These are phyloP conservation scores for Hetaerina titia DNA, from an alignment of 2,888 invertebrate genomes.

Conservation along the genomic window DNA sequence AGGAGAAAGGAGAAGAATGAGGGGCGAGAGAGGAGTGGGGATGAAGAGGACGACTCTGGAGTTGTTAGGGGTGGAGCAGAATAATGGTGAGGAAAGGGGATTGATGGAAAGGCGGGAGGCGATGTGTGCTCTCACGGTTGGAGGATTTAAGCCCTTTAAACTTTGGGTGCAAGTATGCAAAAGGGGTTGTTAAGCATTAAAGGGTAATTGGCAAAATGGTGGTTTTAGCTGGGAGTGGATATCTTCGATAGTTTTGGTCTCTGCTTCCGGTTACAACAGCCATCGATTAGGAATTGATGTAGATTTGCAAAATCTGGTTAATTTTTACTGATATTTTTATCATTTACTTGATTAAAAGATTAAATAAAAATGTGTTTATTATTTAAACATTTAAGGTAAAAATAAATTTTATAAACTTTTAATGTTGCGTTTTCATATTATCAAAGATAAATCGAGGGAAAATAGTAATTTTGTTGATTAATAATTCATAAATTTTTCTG, in stretches of 20 bases:
- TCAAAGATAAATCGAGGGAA: too few species aligned
- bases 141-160: slow-evolving; percentile 33
- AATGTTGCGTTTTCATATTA: too few species aligned
- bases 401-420: too few species aligned
- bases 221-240: background rate
- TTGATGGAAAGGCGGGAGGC: background rate
- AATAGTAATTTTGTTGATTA: too few species aligned
- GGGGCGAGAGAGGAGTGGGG: background rate
- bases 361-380: too few species aligned
- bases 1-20: background rate
- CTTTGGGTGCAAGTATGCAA: background rate
- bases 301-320: too few species aligned
- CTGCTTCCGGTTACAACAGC: background rate
- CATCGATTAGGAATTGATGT: too few species aligned
- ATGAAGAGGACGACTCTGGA: background rate
- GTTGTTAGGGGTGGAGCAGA: background rate
- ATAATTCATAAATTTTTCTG: too few species aligned
- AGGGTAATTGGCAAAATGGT: background rate
- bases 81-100: background rate
- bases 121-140: background rate
- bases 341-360: too few species aligned
- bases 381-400: too few species aligned
- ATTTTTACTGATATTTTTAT: too few species aligned
- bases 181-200: slow-evolving; percentile 3
- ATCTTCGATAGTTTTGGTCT: background rate